phyloP scores from a whole-genome alignment of 2,888 invertebrate species.

The Mythimna albipuncta region DNA sequence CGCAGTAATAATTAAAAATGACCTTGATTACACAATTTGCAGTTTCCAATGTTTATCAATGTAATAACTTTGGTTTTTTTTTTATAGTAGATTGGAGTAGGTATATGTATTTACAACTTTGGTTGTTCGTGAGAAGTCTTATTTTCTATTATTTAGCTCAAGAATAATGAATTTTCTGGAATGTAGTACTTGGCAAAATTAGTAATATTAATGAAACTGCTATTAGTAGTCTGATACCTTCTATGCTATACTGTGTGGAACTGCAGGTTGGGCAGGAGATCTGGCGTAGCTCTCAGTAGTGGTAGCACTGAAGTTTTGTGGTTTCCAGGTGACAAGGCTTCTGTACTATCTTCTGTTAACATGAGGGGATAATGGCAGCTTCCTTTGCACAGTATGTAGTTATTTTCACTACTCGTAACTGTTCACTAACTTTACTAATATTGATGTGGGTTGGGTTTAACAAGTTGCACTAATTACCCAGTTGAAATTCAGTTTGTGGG shows the following conservation, averaged over 20 bases:
- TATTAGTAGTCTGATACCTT: neutral
- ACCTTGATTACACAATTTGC: slow-evolving; percentile 10
- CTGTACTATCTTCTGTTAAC: slow-evolving; percentile 42
- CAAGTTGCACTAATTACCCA: slow-evolving; percentile 26
- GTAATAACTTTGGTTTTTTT: too few relatives aligned
- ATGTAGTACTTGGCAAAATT: neutral
- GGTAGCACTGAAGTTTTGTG: slow-evolving; percentile 48
- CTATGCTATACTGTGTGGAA: neutral
- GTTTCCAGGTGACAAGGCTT: slow-evolving; percentile 63
- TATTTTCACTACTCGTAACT: slow-evolving; percentile 19
- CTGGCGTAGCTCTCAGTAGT: neutral
- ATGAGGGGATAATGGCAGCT: slow-evolving; percentile 53
- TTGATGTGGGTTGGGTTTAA: slow-evolving; percentile 32
- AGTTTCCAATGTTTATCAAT: neutral
- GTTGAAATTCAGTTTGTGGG: neutral
- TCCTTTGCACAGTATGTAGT: slow-evolving; percentile 65
- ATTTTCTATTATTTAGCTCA: neutral
- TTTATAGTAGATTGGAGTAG: too few relatives aligned
- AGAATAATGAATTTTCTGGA: neutral
- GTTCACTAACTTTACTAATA: slow-evolving; percentile 18
- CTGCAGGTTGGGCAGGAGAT: neutral
- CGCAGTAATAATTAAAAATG: neutral
- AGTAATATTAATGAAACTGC: neutral
- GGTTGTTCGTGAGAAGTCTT: neutral
- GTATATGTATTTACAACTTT: too few relatives aligned